Base-by-base conservation (phyloP, 2,888 invertebrate species). In the Abrostola tripartita region DNA sequence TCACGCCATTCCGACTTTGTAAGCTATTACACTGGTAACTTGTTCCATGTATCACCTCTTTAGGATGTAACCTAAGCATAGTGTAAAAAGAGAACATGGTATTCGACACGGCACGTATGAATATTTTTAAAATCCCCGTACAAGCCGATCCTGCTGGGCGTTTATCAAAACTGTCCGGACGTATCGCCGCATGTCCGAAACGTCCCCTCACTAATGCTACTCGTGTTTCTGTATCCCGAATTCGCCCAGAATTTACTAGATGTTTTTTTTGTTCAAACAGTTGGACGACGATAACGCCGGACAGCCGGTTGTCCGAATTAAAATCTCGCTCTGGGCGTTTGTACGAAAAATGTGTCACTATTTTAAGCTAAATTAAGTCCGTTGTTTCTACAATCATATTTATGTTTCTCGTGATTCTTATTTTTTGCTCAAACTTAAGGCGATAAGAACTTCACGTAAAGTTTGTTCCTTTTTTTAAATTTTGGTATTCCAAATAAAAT, bases 101-200 rank as follows among this genome's bases (percentile, higher is more conserved):
- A 51, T 37, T 50, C 40, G 40, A 62, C 44, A 47, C 35, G 35
- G 36, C 5, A 35, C 24, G 42, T 41, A 37, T 61, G 47, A 56
- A 42, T 63, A 71, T 70, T 55, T 38, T 66, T 71, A 76, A 82
- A 67, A 75, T 71, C 65, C 61, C 61, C 58, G 61, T 59, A 67
- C 64, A 55, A 68, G 53, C 71, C 53, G 40, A 76, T 69, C 74
- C 79, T 81, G 74, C 68, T 71, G 86, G 82, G 85, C 75, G 83
- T 87, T 85, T 88, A 86, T 90, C 88, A 87, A 76, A 85, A 74
- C 76, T 65, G 68, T 79, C 67, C 70, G 84, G 85, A 83, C 87
- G 83, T 88, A 87, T 87, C 85, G 83, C 85, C 81, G 79, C 81
- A 79, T 79, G 79, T 80, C 76, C 76, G 56, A 76, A 74, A 58